These are phyloP conservation scores for Diploscapter pachys DNA, from an alignment of 1,140 invertebrate species.

Conservation along the genomic window DNA sequence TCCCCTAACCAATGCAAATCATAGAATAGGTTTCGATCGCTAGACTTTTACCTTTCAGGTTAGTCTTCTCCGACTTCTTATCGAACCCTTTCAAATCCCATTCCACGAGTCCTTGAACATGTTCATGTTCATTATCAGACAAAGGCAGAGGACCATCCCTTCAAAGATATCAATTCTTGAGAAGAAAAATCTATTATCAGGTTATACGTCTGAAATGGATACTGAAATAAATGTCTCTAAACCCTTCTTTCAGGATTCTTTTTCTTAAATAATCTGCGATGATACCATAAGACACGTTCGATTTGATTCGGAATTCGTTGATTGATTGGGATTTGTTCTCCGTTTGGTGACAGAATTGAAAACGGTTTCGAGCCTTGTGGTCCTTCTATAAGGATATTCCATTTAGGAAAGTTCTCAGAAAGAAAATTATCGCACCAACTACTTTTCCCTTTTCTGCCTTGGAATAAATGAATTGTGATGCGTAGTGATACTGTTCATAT, in stretches of 20 bases:
- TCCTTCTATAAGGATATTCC: constrained; percentile 10
- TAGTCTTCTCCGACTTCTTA: too few species aligned
- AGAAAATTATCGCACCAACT: constrained; percentile 28
- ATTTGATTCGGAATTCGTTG: neutral
- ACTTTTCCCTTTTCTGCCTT: constrained; percentile 49
- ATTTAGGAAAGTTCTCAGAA: neutral
- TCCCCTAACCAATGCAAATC: too few species aligned
- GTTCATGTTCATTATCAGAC: too few species aligned
- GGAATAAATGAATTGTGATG: constrained; percentile 47
- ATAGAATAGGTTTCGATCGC: too few species aligned
- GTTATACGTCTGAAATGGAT: too few species aligned
- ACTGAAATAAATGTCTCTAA: neutral
- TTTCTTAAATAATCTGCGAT: neutral
- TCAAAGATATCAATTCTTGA: too few species aligned
- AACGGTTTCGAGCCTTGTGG: constrained; percentile 6
- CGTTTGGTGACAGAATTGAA: constrained; percentile 1
- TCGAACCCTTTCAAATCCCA: too few species aligned
- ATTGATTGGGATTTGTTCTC: constrained; percentile 11
- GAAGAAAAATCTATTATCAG: too few species aligned
- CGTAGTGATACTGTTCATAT: constrained; percentile 45
- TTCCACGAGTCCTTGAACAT: too few species aligned
- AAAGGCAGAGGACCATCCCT: too few species aligned
- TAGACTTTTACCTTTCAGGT: too few species aligned
- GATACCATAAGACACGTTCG: neutral
- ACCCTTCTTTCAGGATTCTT: neutral